Evolutionary conservation across 2,113 vertebrate species (phyloP), one percentile per base, ranked within the genome.

Genomic region (Megaceryle torquata): DNA sequence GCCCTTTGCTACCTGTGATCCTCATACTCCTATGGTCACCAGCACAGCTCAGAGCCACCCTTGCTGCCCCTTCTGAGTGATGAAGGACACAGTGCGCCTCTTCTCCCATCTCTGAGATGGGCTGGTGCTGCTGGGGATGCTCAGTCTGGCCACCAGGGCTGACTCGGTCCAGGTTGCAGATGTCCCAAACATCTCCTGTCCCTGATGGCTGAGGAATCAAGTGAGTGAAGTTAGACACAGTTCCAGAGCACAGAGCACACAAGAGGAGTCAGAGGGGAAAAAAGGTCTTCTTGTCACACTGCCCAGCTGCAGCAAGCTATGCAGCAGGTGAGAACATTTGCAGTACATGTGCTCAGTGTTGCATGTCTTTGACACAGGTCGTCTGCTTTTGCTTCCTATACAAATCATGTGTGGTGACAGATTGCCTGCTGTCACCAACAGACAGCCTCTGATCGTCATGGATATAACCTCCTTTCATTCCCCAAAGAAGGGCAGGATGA

Each of bases 131-230:
- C 60, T 41, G 46, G 14, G 33, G 8, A 35, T 31, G 39, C 24
- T 19, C 22, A 37, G 9, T 24, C 13, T 46, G 31, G n/a, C 31
- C 37, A 53, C 31, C 1, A 1, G 22, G 26, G 7, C 15, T 82
- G 20, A 28, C 46, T 37, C 43, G 65, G 22, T 43, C 46, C 53
- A 37, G 64, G 20, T 26, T 44, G 19, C 1, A 2, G 35, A 41
- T 41, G 20, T 79, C 37, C 41, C 41, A 44, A 56, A 41, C 9
- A 15, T 29, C 21, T 65, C 28, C 4, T 25, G 24, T 60, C 51
- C 13, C 21, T 1, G 1, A 5, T 51, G 31, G 67, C 31, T 0
- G 1, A 4, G 20, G 29, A 9, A 6, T n/a, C 35, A 75, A 71
- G 24, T 25, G 28, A 88, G 16, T 0, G 0, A 60, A 53, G 26